Percentiles rank a stretch among this genome's conserved stretches.
Evolutionary conservation across 2,797 vertebrate species (phyloP).

Genomic region (Coregonus sp.): DNA sequence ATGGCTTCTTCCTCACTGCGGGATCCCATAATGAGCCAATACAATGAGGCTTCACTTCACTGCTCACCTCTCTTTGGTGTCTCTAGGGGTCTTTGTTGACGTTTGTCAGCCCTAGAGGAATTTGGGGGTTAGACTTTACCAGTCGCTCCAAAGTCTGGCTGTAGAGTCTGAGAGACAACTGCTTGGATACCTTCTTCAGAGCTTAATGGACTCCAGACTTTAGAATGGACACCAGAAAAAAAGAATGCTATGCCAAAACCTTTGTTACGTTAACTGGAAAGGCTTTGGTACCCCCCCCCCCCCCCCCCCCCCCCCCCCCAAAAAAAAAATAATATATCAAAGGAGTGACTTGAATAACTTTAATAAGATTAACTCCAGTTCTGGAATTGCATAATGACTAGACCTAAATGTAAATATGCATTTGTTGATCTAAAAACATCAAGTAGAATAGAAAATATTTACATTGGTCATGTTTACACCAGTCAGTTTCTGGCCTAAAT

Average conservation of each 20-base stretch:
- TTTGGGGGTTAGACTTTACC: conserved; percentile 64
- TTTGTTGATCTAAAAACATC: not conserved
- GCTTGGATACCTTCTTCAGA: conserved; percentile 49
- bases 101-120: conserved; percentile 73
- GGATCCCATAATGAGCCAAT: conserved; percentile 74
- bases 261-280: conserved; percentile 44
- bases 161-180: conserved; percentile 58
- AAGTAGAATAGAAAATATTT: not conserved
- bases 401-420: not conserved
- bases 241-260: conserved; percentile 21
- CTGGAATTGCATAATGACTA: conserved; percentile 40
- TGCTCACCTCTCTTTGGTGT: conserved; percentile 76
- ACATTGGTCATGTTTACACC: not conserved
- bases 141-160: conserved; percentile 40
- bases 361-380: conserved; percentile 28
- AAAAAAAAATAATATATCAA: conserved; percentile 54
- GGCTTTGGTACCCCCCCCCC: conserved; percentile 30
- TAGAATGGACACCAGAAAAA: conserved; percentile 24
- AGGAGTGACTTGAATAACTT: conserved; percentile 55
- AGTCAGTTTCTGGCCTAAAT: conserved; percentile 1
- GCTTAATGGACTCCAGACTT: conserved; percentile 37
- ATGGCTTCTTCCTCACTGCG: conserved; percentile 74
- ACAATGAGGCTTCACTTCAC: conserved; percentile 75
- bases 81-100: conserved; percentile 74
- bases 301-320: conserved; percentile 9